A percentile compares a stretch with the other conserved stretches of the same genome.
phyloP scores from a whole-genome alignment of 2,113 vertebrate species.

The Podarcis raffonei region DNA sequence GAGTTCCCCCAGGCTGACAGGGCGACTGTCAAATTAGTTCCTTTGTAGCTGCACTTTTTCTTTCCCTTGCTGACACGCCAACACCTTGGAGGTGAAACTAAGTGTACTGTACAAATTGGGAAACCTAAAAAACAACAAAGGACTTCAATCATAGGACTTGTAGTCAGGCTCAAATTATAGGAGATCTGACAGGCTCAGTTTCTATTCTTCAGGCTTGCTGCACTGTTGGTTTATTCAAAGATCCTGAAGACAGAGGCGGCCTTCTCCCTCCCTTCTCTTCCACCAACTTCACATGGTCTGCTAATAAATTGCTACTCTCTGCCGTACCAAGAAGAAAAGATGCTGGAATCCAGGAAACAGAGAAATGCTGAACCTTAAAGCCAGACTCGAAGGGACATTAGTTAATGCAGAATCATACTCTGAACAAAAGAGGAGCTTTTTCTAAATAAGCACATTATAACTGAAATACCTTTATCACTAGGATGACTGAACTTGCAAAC shows the following conservation, averaged over 20 bases:
- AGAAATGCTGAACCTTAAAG: background rate
- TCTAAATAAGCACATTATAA: background rate
- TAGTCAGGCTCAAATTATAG: background rate
- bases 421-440: background rate
- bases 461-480: background rate
- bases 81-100: background rate
- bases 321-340: too few relatives aligned
- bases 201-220: background rate
- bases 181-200: background rate
- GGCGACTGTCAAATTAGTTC: background rate
- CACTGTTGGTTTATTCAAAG: background rate
- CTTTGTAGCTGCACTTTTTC: background rate
- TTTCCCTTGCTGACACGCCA: accelerated
- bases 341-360: background rate
- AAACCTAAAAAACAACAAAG: background rate
- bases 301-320: background rate
- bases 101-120: background rate
- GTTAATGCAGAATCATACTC: background rate
- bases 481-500: background rate
- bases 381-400: background rate
- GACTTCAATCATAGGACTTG: background rate
- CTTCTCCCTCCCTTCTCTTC: background rate
- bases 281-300: background rate
- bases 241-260: background rate
- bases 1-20: background rate